Evolutionary conservation across 2,113 vertebrate species (phyloP).

Genomic region (Pedionomus torquatus): DNA sequence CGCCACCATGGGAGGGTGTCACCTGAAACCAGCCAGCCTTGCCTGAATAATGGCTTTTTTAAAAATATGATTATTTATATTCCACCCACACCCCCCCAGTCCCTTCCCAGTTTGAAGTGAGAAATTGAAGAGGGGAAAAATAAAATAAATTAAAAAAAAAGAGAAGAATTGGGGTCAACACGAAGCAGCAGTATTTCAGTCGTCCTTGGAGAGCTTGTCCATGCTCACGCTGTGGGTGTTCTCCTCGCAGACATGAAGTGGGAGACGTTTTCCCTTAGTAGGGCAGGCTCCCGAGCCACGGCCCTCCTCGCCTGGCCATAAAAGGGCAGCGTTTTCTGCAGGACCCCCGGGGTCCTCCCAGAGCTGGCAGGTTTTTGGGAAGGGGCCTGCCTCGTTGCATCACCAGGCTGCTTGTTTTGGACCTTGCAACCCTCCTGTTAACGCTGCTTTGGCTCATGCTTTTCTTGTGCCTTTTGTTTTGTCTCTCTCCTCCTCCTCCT

Average conservation of each 20-base stretch:
- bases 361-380: not conserved
- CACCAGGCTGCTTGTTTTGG: not conserved
- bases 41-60: not conserved
- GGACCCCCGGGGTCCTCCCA: not conserved
- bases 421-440: not conserved
- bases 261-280: conserved; percentile 59
- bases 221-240: conserved; percentile 48
- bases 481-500: conserved; percentile 2
- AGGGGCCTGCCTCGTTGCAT: not conserved
- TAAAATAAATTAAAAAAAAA: not conserved
- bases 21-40: not conserved
- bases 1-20: accelerated
- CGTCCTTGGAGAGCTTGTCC: not conserved
- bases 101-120: not conserved
- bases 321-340: conserved; percentile 24
- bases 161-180: conserved; percentile 10
- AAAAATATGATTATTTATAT: not conserved
- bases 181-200: not conserved
- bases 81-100: no score
- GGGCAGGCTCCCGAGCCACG: not conserved
- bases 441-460: not conserved
- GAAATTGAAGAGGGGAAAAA: accelerated
- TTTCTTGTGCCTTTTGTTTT: conserved; percentile 45
- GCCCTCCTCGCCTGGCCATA: conserved; percentile 38
- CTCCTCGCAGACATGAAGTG: not conserved